A percentile compares a stretch with the other conserved stretches of the same genome.
phyloP scores from a whole-genome alignment of 2,113 vertebrate genomes.

The Tor tambroides region DNA sequence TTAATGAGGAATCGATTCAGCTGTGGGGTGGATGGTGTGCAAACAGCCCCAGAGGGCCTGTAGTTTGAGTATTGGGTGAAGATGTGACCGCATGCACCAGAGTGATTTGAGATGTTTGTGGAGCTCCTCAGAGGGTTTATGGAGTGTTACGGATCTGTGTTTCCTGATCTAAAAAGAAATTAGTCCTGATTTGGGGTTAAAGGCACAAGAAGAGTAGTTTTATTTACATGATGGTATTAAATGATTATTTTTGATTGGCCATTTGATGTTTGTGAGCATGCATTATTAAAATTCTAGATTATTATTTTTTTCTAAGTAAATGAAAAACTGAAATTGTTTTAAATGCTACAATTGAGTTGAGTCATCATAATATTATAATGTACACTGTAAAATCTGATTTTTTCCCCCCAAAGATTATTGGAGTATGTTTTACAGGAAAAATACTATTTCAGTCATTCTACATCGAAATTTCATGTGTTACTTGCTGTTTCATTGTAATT shows the following conservation, averaged over 20 bases:
- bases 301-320: background rate
- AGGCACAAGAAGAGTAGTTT: background rate
- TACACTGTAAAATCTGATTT: background rate
- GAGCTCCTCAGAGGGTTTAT: background rate
- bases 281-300: background rate
- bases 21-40: constrained; percentile 57
- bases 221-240: background rate
- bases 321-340: background rate
- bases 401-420: no score
- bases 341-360: background rate
- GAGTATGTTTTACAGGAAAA: no score
- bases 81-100: constrained; percentile 15
- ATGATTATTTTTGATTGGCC: background rate
- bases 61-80: constrained; percentile 18
- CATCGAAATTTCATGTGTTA: no score
- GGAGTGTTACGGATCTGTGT: background rate
- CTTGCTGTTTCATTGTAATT: no score
- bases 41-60: constrained; percentile 37
- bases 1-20: constrained; percentile 60
- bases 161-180: background rate
- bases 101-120: background rate
- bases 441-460: no score
- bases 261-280: background rate
- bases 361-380: background rate
- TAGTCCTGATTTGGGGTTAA: background rate